phyloP scores from a whole-genome alignment of 1,140 invertebrate genomes.

The Pseudomyrmex sp. region DNA sequence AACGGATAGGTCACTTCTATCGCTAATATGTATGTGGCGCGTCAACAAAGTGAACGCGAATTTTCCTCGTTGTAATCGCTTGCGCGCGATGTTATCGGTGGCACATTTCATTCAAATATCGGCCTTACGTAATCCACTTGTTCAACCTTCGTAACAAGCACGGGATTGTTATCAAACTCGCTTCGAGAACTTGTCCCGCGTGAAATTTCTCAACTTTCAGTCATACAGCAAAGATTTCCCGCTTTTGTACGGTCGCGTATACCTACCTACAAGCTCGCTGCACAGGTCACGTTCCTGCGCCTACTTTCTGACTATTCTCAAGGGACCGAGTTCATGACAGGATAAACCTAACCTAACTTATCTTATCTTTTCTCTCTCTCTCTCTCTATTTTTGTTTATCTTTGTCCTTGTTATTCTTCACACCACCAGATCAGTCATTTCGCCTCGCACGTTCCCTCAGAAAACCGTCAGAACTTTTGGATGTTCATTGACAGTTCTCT shows the following conservation, averaged over 20 bases:
- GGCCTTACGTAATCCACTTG: slow-evolving; percentile 38
- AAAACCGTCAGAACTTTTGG: too few relatives aligned
- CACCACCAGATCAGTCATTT: too few relatives aligned
- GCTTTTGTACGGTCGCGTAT: not conserved
- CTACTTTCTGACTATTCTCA: not conserved
- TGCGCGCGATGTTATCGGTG: not conserved
- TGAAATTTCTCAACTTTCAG: slow-evolving; percentile 9
- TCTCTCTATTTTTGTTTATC: not conserved
- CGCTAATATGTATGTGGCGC: too few relatives aligned
- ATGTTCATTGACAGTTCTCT: not conserved
- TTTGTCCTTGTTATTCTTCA: not conserved
- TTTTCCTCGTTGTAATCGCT: not conserved
- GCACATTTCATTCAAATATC: slow-evolving; percentile 16
- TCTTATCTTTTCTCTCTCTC: not conserved
- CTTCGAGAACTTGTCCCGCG: not conserved
- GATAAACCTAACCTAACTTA: not conserved
- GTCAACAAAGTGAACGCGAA: not conserved
- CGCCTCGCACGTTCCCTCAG: too few relatives aligned
- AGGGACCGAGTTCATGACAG: not conserved
- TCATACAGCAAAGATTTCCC: not conserved
- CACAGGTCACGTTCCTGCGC: not conserved
- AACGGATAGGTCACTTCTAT: too few relatives aligned
- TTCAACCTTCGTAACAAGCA: slow-evolving; percentile 15
- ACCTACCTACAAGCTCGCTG: not conserved
- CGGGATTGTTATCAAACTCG: slow-evolving; percentile 21